phyloP scores from a whole-genome alignment of 2,888 invertebrate species.

The Syritta pipiens region DNA sequence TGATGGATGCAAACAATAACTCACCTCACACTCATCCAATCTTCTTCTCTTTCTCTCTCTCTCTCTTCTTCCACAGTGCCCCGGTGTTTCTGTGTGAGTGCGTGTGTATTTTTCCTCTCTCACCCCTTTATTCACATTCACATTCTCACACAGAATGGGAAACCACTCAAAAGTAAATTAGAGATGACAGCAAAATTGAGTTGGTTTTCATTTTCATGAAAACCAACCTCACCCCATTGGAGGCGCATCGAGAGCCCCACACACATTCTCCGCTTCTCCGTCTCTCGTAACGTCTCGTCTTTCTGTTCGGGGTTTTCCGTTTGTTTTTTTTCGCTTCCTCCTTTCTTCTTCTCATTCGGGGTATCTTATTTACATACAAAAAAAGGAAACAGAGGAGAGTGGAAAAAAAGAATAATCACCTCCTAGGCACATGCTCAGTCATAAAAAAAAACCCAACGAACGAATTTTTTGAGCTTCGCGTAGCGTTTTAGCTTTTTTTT shows the following conservation, averaged over 20 bases:
- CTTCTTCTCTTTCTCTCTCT: background rate
- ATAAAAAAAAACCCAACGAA: too few species aligned
- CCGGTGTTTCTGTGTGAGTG: too few species aligned
- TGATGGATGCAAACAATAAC: constrained; percentile 49
- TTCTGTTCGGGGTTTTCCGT: constrained; percentile 15
- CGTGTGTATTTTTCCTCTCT: too few species aligned
- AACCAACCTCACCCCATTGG: background rate
- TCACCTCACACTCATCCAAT: constrained; percentile 32
- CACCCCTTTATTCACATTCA: too few species aligned
- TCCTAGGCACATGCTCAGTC: constrained; percentile 50
- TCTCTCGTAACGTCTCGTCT: background rate
- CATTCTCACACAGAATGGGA: constrained; percentile 47
- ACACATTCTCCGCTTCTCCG: background rate
- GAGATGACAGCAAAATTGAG: constrained; percentile 68
- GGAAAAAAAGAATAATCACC: constrained; percentile 31
- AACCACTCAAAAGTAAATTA: constrained; percentile 68
- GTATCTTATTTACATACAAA: constrained; percentile 55
- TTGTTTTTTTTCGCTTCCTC: constrained; percentile 14
- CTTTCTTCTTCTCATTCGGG: background rate
- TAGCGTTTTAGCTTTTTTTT: constrained; percentile 8
- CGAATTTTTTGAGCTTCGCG: constrained; percentile 15
- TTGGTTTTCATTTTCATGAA: constrained; percentile 65
- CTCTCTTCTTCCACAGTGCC: background rate
- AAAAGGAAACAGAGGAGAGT: constrained; percentile 14
- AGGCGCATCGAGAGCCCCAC: background rate